Percentiles rank a stretch among this genome's conserved stretches.
Conservation (phyloP, 2,113 vertebrate genomes). For the Halcyon malimbica region DNA sequence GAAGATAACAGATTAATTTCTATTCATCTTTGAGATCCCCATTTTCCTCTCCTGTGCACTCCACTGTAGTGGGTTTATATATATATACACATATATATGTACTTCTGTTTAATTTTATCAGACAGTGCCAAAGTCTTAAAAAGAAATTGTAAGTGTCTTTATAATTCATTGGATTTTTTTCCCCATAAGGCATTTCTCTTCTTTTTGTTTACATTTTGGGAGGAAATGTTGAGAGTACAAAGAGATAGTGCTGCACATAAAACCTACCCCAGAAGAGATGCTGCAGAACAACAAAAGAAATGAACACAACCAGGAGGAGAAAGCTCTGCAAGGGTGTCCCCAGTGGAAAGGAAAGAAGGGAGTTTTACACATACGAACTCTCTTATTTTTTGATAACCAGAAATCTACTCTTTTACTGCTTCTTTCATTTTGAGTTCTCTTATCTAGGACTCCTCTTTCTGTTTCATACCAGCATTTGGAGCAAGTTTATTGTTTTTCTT, state of each 20-base stretch:
- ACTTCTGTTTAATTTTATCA: neutral
- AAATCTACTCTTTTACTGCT: constrained; percentile 1
- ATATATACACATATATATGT: too few species aligned
- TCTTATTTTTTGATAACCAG: neutral
- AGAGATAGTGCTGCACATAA: neutral
- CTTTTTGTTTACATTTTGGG: neutral
- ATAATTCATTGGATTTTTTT: neutral
- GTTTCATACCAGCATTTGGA: neutral
- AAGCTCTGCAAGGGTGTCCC: neutral
- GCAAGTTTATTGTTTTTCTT: neutral
- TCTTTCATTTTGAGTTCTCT: neutral
- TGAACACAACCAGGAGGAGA: constrained; percentile 3
- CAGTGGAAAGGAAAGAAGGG: neutral
- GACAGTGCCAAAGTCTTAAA: neutral
- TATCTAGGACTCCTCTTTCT: neutral
- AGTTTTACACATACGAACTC: neutral
- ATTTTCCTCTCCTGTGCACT: neutral
- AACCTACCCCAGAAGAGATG: neutral
- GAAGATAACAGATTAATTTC: neutral
- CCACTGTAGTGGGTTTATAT: neutral
- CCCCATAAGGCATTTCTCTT: neutral
- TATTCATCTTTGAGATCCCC: neutral
- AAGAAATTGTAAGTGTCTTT: neutral
- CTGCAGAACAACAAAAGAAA: constrained; percentile 14
- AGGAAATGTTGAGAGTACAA: neutral